Conservation (phyloP, 1,140 invertebrate genomes). For the Forficula auricularia region DNA sequence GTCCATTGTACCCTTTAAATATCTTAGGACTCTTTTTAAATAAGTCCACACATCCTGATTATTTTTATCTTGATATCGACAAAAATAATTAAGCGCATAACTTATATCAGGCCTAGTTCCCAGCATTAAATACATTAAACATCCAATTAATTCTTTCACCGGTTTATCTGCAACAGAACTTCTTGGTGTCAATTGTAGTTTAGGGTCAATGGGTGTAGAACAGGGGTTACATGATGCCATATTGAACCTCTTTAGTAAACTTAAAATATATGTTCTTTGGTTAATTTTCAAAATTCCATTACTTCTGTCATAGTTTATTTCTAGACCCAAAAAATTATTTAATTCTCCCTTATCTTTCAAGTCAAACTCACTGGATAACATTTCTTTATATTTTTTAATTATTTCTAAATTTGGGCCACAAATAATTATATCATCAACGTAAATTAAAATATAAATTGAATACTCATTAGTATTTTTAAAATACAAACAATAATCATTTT, state of each 20-base stretch:
- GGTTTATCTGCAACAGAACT: too few relatives aligned
- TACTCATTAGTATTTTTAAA: not conserved
- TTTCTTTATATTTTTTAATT: constrained; percentile 5
- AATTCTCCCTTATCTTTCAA: constrained; percentile 9
- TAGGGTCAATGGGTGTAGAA: too few relatives aligned
- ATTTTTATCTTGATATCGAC: too few relatives aligned
- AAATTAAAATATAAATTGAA: constrained; percentile 7
- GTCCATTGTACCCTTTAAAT: too few relatives aligned
- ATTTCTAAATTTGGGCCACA: not conserved
- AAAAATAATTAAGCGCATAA: too few relatives aligned
- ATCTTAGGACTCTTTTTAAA: too few relatives aligned
- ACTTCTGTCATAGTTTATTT: constrained; percentile 4
- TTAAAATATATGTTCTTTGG: not conserved
- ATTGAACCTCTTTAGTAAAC: not conserved
- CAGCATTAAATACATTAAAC: too few relatives aligned
- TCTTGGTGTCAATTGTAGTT: too few relatives aligned
- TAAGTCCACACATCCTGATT: too few relatives aligned
- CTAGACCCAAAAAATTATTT: constrained; percentile 10
- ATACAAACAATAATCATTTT: constrained; percentile 11
- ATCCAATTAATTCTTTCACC: too few relatives aligned
- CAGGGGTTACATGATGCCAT: too few relatives aligned
- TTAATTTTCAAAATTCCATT: constrained; percentile 3
- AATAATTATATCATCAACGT: constrained; percentile 12
- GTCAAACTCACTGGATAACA: constrained; percentile 5
- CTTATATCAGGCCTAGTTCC: too few relatives aligned